phyloP scores from a whole-genome alignment of 2,797 vertebrate species.

The Crotalus adamanteus region DNA sequence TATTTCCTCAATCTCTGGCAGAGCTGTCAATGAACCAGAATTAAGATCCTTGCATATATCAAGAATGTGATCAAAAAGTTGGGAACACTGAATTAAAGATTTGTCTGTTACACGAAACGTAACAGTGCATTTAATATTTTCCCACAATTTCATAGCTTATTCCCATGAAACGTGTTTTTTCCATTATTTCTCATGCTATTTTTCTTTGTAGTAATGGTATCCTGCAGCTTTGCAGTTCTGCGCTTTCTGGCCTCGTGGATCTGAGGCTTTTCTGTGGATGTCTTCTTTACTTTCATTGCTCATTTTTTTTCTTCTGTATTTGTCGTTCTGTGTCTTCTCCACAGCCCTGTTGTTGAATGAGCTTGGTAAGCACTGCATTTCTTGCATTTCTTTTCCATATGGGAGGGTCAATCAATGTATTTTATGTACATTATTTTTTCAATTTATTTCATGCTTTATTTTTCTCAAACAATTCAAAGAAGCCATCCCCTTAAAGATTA shows the following conservation, averaged over 20 bases:
- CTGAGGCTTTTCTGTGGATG: slow-evolving; percentile 75
- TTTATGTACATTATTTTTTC: slow-evolving; percentile 28
- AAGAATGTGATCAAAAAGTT: slow-evolving; percentile 41
- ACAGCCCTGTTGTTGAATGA: slow-evolving; percentile 85
- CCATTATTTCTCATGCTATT: slow-evolving; percentile 47
- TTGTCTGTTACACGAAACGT: slow-evolving; percentile 28
- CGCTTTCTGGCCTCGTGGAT: slow-evolving; percentile 56
- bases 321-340: slow-evolving; percentile 79
- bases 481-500: slow-evolving; percentile 5
- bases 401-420: slow-evolving; percentile 38
- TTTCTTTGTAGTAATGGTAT: slow-evolving; percentile 46
- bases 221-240: slow-evolving; percentile 63
- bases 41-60: slow-evolving; percentile 31
- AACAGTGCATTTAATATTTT: slow-evolving; percentile 33
- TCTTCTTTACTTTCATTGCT: slow-evolving; percentile 77
- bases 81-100: slow-evolving; percentile 48
- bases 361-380: slow-evolving; percentile 81
- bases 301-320: slow-evolving; percentile 82
- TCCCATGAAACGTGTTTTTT: slow-evolving; percentile 28
- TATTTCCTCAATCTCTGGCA: slow-evolving; percentile 40
- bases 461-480: slow-evolving; percentile 26
- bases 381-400: slow-evolving; percentile 68
- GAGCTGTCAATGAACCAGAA: slow-evolving; percentile 44
- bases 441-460: slow-evolving; percentile 48
- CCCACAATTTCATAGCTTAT: slow-evolving; percentile 38